Base-by-base conservation (phyloP, 1,140 invertebrate species). In the Ostrea denselamellosa region DNA sequence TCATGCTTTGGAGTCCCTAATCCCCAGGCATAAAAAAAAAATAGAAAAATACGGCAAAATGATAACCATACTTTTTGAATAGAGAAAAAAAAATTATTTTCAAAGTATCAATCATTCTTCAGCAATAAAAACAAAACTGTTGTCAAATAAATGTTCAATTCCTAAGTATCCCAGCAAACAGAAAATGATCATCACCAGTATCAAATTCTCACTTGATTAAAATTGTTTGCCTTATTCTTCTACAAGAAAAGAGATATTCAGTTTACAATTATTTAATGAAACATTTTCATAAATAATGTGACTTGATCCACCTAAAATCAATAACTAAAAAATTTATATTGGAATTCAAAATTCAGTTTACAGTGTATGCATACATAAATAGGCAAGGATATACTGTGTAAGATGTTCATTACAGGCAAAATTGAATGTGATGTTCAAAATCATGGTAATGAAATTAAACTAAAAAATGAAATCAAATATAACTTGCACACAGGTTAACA, bases 201-300 rank as follows among this genome's bases (percentile, higher is more conserved):
- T 34, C 22, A 77, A 77, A 77, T 4, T 77, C 68, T 77, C 68
- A 77, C 68, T 77, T 77, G 68, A 34, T 77, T 25, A 10, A 77
- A 28, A 77, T 34, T 77, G 22, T 77, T 77, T 77, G 68, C 25
- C 28, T 34, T 77, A 77, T 10, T 77, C 28, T 77, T 77, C 68
- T 77, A 77, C 68, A 77, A 77, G 22, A 34, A 34, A 77, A 77
- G 68, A 77, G 2, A 77, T n/a, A 62, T 44, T 44, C 34, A 44
- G 5, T 5, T 44, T 44, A 44, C 34, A 44, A 44, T 44, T 44
- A 44, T 44, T 44, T 44, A 44, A 44, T 62, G 17, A 12, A 62
- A 62, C 17, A 19, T 4, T 62, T n/a, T 2, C 19, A 58, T 17
- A 12, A 58, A 19, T 3, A 62, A 12, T 17, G 56, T 4, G 56